Conservation (phyloP, 2,888 invertebrate species). For the Piscicola geometra region DNA sequence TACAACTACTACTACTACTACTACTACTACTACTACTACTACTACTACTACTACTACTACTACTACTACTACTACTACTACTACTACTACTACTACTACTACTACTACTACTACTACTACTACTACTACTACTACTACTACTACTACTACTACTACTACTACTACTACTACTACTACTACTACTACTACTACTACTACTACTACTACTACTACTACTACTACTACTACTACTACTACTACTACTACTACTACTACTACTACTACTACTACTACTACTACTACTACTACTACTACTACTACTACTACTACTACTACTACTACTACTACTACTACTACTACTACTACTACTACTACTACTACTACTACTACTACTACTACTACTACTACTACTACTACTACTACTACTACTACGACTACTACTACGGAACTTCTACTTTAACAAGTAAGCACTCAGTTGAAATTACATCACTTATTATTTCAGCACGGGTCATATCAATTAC, state of each 20-base stretch:
- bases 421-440: no score
- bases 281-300: background rate
- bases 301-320: slow-evolving; percentile 9
- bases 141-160: slow-evolving; percentile 12
- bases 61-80: slow-evolving; percentile 12
- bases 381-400: slow-evolving; percentile 7
- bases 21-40: slow-evolving; percentile 13
- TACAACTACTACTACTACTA: background rate
- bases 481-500: no score
- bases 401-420: no score
- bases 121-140: slow-evolving; percentile 10
- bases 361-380: slow-evolving; percentile 9
- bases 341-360: slow-evolving; percentile 9
- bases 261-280: no score
- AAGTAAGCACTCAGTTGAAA: no score
- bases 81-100: slow-evolving; percentile 12
- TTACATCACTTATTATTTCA: no score
- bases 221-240: no score
- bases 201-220: background rate
- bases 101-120: slow-evolving; percentile 10
- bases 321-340: slow-evolving; percentile 9
- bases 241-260: no score
- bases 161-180: slow-evolving; percentile 7
- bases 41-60: slow-evolving; percentile 12
- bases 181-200: background rate